phyloP scores from a whole-genome alignment of 1,140 invertebrate species.

The Zaprionus tsacasi region DNA sequence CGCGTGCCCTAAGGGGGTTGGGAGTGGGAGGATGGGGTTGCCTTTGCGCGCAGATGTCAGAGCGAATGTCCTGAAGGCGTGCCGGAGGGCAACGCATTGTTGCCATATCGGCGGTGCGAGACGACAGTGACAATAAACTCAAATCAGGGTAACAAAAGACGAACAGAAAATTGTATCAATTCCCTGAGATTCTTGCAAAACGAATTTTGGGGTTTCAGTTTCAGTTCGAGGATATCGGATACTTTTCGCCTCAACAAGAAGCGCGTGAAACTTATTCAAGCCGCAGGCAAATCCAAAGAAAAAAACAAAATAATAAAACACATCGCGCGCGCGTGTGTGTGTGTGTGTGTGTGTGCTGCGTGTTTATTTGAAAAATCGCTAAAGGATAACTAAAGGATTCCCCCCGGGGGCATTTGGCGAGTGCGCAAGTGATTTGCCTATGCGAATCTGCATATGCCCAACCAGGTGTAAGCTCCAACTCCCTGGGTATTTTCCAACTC shows the following conservation, averaged over 20 bases:
- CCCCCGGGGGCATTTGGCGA: constrained; percentile 75
- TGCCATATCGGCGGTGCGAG: constrained; percentile 42
- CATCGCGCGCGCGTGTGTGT: constrained; percentile 37
- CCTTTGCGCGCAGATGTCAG: constrained; percentile 47
- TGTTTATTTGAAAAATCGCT: constrained; percentile 82
- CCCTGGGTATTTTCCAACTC: constrained; percentile 76
- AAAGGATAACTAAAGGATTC: constrained; percentile 80
- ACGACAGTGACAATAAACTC: constrained; percentile 52
- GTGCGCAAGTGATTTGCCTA: constrained; percentile 72
- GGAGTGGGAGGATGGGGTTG: constrained; percentile 24
- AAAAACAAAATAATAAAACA: constrained; percentile 32
- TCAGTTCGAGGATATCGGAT: constrained; percentile 59
- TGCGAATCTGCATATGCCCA: constrained; percentile 74
- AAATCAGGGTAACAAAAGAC: constrained; percentile 43
- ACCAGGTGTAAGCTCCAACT: constrained; percentile 30
- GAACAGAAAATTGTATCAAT: constrained; percentile 35
- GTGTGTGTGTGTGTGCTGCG: constrained; percentile 40
- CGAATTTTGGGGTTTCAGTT: constrained; percentile 12
- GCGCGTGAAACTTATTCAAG: constrained; percentile 60
- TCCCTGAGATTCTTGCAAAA: constrained; percentile 3
- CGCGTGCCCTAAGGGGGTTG: constrained; percentile 3
- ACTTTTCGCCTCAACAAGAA: constrained; percentile 27
- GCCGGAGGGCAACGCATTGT: constrained; percentile 42
- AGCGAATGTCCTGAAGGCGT: constrained; percentile 55
- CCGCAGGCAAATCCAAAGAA: constrained; percentile 39